These are phyloP conservation scores for Mycalesis mineus DNA, from an alignment of 2,888 invertebrate species.

Conservation along the genomic window DNA sequence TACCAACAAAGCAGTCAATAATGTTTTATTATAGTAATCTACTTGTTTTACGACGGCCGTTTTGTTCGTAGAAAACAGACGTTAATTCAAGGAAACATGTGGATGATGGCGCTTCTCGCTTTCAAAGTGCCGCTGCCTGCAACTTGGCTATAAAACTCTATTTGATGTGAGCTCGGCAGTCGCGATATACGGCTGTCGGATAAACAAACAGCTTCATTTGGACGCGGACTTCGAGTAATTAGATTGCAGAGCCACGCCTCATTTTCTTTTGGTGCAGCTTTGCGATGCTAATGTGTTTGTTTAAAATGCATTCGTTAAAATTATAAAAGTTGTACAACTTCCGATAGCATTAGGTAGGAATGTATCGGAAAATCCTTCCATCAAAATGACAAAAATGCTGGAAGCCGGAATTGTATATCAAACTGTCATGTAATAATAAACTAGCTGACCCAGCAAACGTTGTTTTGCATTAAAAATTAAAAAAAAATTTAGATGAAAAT, in stretches of 20 bases:
- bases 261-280: background rate
- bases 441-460: too few relatives aligned
- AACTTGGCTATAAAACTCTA: slow-evolving; percentile 55
- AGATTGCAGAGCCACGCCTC: slow-evolving; percentile 1
- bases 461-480: too few relatives aligned
- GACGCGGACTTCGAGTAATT: slow-evolving; percentile 43
- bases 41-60: slow-evolving; percentile 68
- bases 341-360: too few relatives aligned
- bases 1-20: slow-evolving; percentile 65
- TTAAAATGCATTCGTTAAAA: background rate
- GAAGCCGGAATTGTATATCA: too few relatives aligned
- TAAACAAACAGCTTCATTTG: slow-evolving; percentile 70
- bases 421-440: too few relatives aligned
- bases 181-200: slow-evolving; percentile 53
- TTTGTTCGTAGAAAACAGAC: slow-evolving; percentile 76
- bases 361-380: too few relatives aligned
- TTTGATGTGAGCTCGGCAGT: slow-evolving; percentile 68
- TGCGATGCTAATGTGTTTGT: background rate
- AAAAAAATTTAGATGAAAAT: too few relatives aligned
- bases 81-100: slow-evolving; percentile 76
- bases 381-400: too few relatives aligned
- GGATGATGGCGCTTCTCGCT: slow-evolving; percentile 69
- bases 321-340: too few relatives aligned
- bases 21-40: slow-evolving; percentile 63
- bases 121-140: slow-evolving; percentile 70